These are phyloP conservation scores for Scaptodrosophila latifasciaeformis DNA, from an alignment of 2,888 invertebrate species.

Conservation along the genomic window DNA sequence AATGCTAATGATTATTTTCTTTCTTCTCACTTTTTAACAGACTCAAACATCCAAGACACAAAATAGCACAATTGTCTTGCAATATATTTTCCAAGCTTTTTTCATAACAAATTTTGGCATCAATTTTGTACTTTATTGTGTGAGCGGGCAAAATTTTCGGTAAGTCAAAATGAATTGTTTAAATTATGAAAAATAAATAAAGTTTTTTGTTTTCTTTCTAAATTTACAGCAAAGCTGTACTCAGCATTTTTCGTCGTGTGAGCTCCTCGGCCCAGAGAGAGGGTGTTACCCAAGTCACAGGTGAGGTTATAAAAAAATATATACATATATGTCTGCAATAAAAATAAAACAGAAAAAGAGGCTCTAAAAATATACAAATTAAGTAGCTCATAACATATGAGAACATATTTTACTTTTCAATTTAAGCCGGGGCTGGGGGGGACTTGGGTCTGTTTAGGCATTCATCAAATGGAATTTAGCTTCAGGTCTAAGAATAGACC, in stretches of 20 bases:
- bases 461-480: no score
- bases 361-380: not conserved
- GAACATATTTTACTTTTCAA: no score
- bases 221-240: conserved; percentile 71
- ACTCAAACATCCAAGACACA: conserved; percentile 70
- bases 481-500: no score
- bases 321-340: no score
- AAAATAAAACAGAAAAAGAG: conserved; percentile 8
- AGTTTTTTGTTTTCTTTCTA: conserved; percentile 5
- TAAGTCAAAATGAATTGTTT: conserved; percentile 57
- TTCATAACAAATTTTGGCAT: conserved; percentile 90
- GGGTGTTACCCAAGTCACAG: conserved; percentile 75
- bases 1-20: not conserved
- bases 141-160: conserved; percentile 87
- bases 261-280: conserved; percentile 64
- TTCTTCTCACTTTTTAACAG: conserved; percentile 51
- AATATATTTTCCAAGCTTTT: conserved; percentile 81
- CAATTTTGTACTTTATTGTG: conserved; percentile 88
- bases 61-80: conserved; percentile 77
- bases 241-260: conserved; percentile 72
- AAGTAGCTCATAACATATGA: not conserved
- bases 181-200: not conserved
- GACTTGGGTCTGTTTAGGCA: no score
- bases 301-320: conserved; percentile 51
- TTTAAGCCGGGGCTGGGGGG: no score